Conservation (phyloP, 2,888 invertebrate species). For the Aleiodes leptofemur region DNA sequence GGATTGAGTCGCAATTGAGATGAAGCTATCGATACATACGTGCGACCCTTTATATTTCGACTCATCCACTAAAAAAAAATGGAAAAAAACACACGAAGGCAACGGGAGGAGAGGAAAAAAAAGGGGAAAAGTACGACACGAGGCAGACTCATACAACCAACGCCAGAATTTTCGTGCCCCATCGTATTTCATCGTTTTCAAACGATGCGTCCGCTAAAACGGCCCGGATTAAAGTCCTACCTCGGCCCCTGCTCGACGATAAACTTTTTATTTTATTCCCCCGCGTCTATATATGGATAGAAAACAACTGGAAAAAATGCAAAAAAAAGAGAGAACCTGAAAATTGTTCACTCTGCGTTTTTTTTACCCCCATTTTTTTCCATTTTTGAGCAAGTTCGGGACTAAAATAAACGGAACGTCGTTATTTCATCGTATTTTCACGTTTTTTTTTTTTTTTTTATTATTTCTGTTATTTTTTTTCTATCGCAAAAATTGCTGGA, state of each 20-base stretch:
- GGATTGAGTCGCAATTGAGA: slow-evolving; percentile 30
- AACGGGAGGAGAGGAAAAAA: not conserved
- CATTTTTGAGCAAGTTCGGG: slow-evolving; percentile 21
- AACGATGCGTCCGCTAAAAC: slow-evolving; percentile 64
- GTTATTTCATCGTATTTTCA: slow-evolving; percentile 26
- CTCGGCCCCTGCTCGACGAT: slow-evolving; percentile 59
- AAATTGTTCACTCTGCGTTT: not conserved
- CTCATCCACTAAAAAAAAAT: slow-evolving; percentile 25
- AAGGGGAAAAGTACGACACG: slow-evolving; percentile 16
- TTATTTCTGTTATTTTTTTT: slow-evolving; percentile 1
- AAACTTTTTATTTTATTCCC: slow-evolving; percentile 69
- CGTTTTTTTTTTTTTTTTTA: slow-evolving; percentile 1
- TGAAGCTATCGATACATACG: slow-evolving; percentile 27
- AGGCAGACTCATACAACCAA: slow-evolving; percentile 19
- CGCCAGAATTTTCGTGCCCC: slow-evolving; percentile 52
- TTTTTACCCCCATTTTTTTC: not conserved
- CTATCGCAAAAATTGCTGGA: slow-evolving; percentile 14
- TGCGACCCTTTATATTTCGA: slow-evolving; percentile 39
- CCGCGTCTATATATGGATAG: slow-evolving; percentile 56
- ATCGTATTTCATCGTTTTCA: slow-evolving; percentile 66
- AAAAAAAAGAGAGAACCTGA: slow-evolving; percentile 20
- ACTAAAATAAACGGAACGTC: slow-evolving; percentile 26
- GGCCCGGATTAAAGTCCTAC: slow-evolving; percentile 64
- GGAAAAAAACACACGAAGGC: not conserved
- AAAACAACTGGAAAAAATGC: slow-evolving; percentile 28